Evolutionary conservation across 2,797 vertebrate genomes (phyloP), one percentile per base, ranked within the genome.

Genomic region (Catharus ustulatus): DNA sequence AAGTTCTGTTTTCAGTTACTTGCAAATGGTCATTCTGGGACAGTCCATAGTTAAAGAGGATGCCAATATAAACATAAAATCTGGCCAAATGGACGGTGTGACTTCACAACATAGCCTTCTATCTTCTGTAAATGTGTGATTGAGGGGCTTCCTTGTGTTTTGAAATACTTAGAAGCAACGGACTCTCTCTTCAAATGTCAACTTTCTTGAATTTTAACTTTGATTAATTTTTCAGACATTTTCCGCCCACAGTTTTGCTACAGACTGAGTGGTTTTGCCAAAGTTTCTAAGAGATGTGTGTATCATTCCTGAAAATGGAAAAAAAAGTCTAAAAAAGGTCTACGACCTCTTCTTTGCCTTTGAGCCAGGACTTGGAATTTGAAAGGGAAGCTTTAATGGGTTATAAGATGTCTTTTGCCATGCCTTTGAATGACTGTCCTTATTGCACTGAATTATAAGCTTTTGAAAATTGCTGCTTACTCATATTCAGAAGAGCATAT

Each of bases 381-480:
- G 43, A 92, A 73, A 84, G 57, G 22, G n/a, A 83, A 74, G 61
- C 54, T 89, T 90, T 80, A 83, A n/a, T 68, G 23, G 30, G 76
- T 85, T 82, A 7, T 81, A 66, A 75, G 80, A 88, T 76, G 81
- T 51, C 66, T 95, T 93, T 93, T 94, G 72, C 94, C 78, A 48
- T 89, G 64, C 52, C 19, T 90, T 68, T 87, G 49, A 93, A 89
- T 0, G n/a, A 75, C 78, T 94, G 2, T 89, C 72, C 52, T 87
- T 92, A 76, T 51, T 89, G 68, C 54, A 64, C 18, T 82, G 93
- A 93, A 89, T 95, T 96, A 85, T 7, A 92, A 95, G 92, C 93
- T 94, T 95, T 93, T 94, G 82, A 87, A 95, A 95, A 81, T 72
- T 80, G 64, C 78, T 94, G 87, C 94, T 95, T 95, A 85, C 92